These are phyloP conservation scores for Otus scops DNA, from an alignment of 2,797 vertebrate species.

Conservation along the genomic window DNA sequence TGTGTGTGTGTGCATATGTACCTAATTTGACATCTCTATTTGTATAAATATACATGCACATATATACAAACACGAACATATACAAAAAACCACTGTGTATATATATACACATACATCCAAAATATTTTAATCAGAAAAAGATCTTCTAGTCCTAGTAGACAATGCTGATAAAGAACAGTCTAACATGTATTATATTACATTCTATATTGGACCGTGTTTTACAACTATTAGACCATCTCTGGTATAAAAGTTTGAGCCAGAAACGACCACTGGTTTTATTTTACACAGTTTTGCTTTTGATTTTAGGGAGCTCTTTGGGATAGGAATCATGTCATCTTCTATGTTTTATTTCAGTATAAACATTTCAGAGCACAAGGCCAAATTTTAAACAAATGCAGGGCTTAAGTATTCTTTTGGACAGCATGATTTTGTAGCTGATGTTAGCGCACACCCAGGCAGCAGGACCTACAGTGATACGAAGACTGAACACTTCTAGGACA, in stretches of 20 bases:
- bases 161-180: background rate
- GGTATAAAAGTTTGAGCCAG: background rate
- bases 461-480: background rate
- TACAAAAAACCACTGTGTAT: background rate
- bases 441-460: background rate
- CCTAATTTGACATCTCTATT: background rate
- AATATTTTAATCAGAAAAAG: background rate
- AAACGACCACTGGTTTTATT: background rate
- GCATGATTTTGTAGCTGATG: background rate
- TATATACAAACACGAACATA: background rate
- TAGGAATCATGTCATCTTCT: constrained; percentile 4
- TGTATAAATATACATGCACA: background rate
- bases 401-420: background rate
- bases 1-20: background rate
- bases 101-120: background rate
- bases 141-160: background rate
- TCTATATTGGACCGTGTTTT: background rate
- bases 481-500: background rate
- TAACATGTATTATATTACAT: background rate
- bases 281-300: constrained; percentile 5
- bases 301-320: background rate
- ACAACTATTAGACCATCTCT: background rate
- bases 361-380: background rate
- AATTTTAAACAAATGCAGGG: constrained; percentile 35
- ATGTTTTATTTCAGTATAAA: constrained; percentile 29